A percentile compares a stretch with the other conserved stretches of the same genome.
These are phyloP conservation scores for Morpho deidamia DNA, from an alignment of 2,888 invertebrate species.

Conservation along the genomic window DNA sequence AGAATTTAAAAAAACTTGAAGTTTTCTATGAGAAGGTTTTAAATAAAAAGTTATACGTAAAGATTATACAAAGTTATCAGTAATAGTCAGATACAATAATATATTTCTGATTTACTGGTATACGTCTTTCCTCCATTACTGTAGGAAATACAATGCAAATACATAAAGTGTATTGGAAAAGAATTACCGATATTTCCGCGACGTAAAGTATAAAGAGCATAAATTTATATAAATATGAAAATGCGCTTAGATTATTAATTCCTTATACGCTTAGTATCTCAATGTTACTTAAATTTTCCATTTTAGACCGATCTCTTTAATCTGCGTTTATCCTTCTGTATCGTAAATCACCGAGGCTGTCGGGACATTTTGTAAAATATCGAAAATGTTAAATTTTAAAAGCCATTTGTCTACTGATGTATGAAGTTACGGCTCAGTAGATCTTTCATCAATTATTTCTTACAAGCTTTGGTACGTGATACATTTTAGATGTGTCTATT, in stretches of 20 bases:
- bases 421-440: constrained; percentile 13
- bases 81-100: too few relatives aligned
- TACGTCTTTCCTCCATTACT: too few relatives aligned
- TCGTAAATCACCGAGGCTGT: constrained; percentile 16
- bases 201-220: too few relatives aligned
- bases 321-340: constrained; percentile 7
- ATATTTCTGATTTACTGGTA: too few relatives aligned
- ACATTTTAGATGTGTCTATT: not conserved
- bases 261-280: not conserved
- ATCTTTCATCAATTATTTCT: constrained; percentile 13
- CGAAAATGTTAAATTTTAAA: constrained; percentile 24
- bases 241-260: not conserved
- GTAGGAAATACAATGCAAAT: too few relatives aligned
- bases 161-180: too few relatives aligned
- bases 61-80: too few relatives aligned
- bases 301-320: constrained; percentile 7
- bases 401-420: constrained; percentile 21
- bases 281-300: not conserved
- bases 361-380: constrained; percentile 18
- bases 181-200: too few relatives aligned
- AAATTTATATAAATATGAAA: not conserved
- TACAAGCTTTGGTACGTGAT: constrained; percentile 4
- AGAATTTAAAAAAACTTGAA: too few relatives aligned
- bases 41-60: too few relatives aligned
- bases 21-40: constrained; percentile 12